Percentiles rank a stretch among this genome's conserved stretches.
Evolutionary conservation across 2,113 vertebrate species (phyloP).

Genomic region (Prunella himalayana): DNA sequence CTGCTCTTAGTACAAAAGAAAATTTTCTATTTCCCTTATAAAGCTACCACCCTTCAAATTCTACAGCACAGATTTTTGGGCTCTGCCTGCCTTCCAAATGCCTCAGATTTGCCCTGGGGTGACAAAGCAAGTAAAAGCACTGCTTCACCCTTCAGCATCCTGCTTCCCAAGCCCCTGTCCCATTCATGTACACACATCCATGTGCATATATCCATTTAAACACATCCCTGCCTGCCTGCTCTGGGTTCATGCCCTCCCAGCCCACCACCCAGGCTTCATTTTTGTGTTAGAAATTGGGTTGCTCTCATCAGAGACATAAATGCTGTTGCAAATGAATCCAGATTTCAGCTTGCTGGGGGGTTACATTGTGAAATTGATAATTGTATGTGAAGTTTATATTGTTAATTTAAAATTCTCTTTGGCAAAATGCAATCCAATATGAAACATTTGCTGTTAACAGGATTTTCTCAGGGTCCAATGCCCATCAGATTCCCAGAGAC

Average conservation of each 20-base stretch:
- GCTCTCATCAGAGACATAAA: neutral
- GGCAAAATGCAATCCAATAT: neutral
- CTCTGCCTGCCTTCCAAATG: neutral
- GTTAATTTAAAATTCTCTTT: neutral
- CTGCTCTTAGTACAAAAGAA: neutral
- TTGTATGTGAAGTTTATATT: neutral
- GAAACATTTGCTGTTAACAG: neutral
- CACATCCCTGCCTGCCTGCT: neutral
- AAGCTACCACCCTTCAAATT: neutral
- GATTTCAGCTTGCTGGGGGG: neutral
- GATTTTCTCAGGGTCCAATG: neutral
- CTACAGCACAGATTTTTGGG: neutral
- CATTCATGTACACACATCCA: fast-evolving
- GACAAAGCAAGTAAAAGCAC: neutral
- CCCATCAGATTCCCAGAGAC: neutral
- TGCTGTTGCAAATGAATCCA: neutral
- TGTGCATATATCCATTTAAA: neutral
- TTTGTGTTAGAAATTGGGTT: neutral
- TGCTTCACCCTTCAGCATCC: neutral
- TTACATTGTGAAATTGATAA: neutral
- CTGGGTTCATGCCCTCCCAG: neutral
- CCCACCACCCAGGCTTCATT: fast-evolving
- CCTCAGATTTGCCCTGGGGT: neutral
- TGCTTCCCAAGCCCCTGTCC: neutral
- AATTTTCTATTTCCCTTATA: neutral